phyloP scores from a whole-genome alignment of 2,797 vertebrate genomes.

The Trachops cirrhosus region DNA sequence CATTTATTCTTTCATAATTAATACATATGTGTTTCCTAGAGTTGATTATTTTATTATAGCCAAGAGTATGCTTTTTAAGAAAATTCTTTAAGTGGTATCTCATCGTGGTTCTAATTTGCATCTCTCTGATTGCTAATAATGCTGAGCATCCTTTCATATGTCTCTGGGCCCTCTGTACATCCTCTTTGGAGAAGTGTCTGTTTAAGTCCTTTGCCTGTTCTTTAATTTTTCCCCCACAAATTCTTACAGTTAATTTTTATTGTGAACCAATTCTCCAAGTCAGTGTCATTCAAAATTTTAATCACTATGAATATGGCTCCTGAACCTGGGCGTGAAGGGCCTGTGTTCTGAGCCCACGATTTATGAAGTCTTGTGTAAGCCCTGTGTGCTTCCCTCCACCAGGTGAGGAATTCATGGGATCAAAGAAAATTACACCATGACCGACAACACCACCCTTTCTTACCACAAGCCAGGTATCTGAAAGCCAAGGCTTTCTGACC shows the following conservation, averaged over 20 bases:
- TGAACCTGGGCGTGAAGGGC: neutral
- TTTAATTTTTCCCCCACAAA: neutral
- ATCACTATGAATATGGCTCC: neutral
- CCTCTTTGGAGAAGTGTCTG: too few relatives aligned
- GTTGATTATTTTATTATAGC: neutral
- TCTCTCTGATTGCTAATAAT: too few relatives aligned
- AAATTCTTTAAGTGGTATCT: neutral
- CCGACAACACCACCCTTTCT: neutral
- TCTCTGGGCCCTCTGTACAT: too few relatives aligned
- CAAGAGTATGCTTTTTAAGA: neutral
- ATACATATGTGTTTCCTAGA: neutral
- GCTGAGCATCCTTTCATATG: too few relatives aligned
- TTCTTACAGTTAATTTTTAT: neutral
- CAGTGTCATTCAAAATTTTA: neutral
- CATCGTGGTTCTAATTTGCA: too few relatives aligned
- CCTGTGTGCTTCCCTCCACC: neutral
- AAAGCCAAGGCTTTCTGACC: neutral
- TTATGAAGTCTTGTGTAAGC: neutral
- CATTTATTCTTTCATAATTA: neutral
- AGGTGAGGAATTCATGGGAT: neutral
- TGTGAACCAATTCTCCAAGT: neutral
- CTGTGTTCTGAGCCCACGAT: too few relatives aligned
- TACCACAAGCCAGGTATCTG: neutral
- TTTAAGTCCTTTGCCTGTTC: too few relatives aligned
- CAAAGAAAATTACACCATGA: neutral